These are phyloP conservation scores for Carettochelys insculpta DNA, from an alignment of 2,113 vertebrate species.

Conservation along the genomic window DNA sequence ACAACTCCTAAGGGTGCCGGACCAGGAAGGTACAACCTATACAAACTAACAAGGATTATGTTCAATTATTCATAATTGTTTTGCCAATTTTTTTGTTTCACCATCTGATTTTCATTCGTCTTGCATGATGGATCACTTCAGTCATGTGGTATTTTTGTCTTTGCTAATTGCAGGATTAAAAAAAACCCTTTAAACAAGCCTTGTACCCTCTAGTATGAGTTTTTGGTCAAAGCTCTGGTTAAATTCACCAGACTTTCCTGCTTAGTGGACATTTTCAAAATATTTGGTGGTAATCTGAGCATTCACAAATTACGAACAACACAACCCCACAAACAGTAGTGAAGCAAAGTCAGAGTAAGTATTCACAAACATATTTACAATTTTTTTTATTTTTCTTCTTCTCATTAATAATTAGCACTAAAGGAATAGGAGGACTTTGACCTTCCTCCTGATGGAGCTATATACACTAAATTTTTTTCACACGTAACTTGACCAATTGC, in stretches of 20 bases:
- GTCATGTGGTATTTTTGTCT: background rate
- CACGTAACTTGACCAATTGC: background rate
- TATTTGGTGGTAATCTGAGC: background rate
- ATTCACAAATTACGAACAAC: background rate
- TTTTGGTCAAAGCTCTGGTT: background rate
- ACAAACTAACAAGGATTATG: background rate
- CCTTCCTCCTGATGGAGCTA: background rate
- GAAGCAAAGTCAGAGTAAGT: background rate
- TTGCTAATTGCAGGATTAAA: background rate
- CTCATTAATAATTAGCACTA: background rate
- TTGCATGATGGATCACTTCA: background rate
- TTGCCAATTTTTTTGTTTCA: background rate
- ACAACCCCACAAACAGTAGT: accelerated
- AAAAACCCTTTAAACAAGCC: background rate
- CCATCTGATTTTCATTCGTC: background rate
- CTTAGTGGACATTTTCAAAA: background rate
- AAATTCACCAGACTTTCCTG: background rate
- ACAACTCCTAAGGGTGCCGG: no score
- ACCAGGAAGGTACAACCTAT: no score
- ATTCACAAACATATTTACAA: background rate
- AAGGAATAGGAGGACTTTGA: background rate
- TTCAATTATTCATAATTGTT: background rate
- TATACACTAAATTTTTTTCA: background rate
- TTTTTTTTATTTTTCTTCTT: background rate
- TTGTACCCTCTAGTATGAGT: background rate